Percentiles rank a stretch among this genome's conserved stretches.
Evolutionary conservation across 1,140 invertebrate genomes (phyloP).

Genomic region (Anagrus nilaparvatae): DNA sequence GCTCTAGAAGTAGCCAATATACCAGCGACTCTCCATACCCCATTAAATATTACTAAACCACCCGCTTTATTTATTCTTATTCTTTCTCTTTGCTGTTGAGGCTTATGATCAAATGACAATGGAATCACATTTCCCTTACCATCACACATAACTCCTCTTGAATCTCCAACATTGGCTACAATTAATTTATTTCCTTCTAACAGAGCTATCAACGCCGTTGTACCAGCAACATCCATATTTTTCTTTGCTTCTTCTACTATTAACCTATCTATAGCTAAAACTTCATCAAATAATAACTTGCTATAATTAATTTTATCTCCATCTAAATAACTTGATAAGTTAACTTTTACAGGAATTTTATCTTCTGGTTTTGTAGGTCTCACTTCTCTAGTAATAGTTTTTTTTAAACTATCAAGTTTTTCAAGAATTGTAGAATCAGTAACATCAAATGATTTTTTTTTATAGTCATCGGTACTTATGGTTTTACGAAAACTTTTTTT

Average conservation of each 20-base stretch:
- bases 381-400: conserved; percentile 54
- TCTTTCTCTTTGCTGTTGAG: conserved; percentile 79
- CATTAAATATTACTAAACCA: conserved; percentile 88
- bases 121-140: conserved; percentile 79
- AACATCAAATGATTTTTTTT: conserved; percentile 47
- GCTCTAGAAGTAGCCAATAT: conserved; percentile 91
- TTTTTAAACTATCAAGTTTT: conserved; percentile 51
- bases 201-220: conserved; percentile 82
- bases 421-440: conserved; percentile 58
- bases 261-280: conserved; percentile 67
- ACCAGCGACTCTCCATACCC: conserved; percentile 93
- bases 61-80: conserved; percentile 85
- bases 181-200: conserved; percentile 71
- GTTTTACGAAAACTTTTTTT: conserved; percentile 58
- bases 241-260: conserved; percentile 72
- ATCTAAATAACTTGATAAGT: conserved; percentile 52
- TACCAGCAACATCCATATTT: conserved; percentile 78
- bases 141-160: conserved; percentile 90
- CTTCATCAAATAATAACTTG: conserved; percentile 73
- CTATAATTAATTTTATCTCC: conserved; percentile 66
- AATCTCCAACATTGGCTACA: conserved; percentile 94
- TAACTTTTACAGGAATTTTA: conserved; percentile 30
- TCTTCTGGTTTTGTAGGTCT: conserved; percentile 26
- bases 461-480: conserved; percentile 47
- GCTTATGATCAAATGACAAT: conserved; percentile 93